These are phyloP conservation scores for Blera fallax DNA, from an alignment of 2,888 invertebrate species.

Conservation along the genomic window DNA sequence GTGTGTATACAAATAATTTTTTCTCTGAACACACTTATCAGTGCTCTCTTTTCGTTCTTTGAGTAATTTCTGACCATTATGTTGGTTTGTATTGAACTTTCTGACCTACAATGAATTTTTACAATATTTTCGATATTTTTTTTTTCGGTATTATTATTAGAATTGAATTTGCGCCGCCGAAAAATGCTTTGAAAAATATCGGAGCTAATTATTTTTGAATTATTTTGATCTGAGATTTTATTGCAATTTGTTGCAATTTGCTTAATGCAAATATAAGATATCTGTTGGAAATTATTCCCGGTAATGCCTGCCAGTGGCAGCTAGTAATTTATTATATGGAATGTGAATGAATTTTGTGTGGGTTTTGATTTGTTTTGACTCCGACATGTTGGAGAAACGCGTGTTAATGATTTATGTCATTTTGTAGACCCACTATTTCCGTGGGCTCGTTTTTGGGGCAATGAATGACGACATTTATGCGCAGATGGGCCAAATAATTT, in stretches of 20 bases:
- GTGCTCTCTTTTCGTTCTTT: constrained; percentile 14
- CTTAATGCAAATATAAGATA: neutral
- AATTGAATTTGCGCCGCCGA: constrained; percentile 42
- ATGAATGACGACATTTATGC: neutral
- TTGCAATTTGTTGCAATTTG: constrained; percentile 52
- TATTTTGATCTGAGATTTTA: constrained; percentile 22
- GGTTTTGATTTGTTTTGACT: constrained; percentile 43
- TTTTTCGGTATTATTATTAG: constrained; percentile 59
- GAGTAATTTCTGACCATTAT: neutral
- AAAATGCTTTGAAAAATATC: neutral
- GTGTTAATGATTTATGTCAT: too few relatives aligned
- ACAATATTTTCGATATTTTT: constrained; percentile 54
- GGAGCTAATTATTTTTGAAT: constrained; percentile 43
- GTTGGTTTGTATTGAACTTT: constrained; percentile 69
- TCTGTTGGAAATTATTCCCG: constrained; percentile 27
- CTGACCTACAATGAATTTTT: constrained; percentile 68
- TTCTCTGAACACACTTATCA: constrained; percentile 27
- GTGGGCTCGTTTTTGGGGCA: too few relatives aligned
- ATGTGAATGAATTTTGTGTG: constrained; percentile 9
- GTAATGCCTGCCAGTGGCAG: neutral
- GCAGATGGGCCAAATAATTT: neutral
- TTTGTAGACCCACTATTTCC: neutral
- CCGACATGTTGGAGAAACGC: neutral
- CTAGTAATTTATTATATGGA: constrained; percentile 15
- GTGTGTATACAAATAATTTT: constrained; percentile 45